Conservation (phyloP, 2,888 invertebrate species). For the Spilarctia lutea region DNA sequence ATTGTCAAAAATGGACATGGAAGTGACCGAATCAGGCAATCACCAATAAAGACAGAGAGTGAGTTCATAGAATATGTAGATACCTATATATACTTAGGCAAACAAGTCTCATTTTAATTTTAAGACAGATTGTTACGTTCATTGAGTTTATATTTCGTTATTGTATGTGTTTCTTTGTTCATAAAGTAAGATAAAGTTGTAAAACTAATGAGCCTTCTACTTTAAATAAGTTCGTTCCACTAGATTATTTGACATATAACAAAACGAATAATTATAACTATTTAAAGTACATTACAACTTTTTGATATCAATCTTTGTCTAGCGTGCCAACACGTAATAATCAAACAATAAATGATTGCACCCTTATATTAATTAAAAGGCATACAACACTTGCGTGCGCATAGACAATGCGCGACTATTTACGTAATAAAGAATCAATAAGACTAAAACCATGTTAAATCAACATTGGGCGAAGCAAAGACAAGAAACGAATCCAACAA, state of each 20-base stretch:
- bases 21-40: no score
- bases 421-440: constrained; percentile 86
- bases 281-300: constrained; percentile 8
- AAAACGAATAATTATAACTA: background rate
- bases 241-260: background rate
- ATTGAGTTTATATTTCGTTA: no score
- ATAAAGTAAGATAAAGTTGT: no score
- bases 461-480: constrained; percentile 85
- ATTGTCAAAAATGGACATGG: no score
- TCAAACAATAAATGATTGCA: constrained; percentile 67
- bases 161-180: no score
- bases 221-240: background rate
- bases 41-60: no score
- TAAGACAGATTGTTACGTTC: no score
- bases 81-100: no score
- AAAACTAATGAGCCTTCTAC: background rate
- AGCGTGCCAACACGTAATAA: constrained; percentile 50
- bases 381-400: constrained; percentile 78
- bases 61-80: no score
- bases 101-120: no score
- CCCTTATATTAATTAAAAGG: constrained; percentile 81
- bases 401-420: constrained; percentile 81
- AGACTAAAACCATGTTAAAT: constrained; percentile 86
- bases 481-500: constrained; percentile 85
- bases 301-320: constrained; percentile 22